These are phyloP conservation scores for Porites divaricata DNA, from an alignment of 92 coral and sea anemone species.

Conservation along the genomic window DNA sequence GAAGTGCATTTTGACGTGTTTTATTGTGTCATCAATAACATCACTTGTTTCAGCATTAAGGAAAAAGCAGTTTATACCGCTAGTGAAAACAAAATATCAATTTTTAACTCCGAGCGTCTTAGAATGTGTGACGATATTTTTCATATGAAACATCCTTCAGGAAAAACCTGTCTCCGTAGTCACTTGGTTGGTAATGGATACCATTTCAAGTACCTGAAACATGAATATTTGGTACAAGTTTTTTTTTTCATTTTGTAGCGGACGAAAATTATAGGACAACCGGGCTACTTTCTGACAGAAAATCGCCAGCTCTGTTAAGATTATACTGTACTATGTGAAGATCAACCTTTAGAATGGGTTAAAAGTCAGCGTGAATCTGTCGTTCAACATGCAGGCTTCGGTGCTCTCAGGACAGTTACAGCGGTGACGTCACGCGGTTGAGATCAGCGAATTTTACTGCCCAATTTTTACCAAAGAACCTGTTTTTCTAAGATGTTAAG, in stretches of 20 bases:
- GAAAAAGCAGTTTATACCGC: background rate
- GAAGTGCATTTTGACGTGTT: background rate
- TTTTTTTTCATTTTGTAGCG: too few species aligned
- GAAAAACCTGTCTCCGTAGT: background rate
- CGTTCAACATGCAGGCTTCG: too few species aligned
- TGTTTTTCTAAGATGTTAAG: background rate
- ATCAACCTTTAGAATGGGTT: too few species aligned
- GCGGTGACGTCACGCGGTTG: background rate
- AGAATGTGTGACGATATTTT: background rate
- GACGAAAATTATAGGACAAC: too few species aligned
- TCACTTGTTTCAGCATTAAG: background rate
- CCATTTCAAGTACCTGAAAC: slow-evolving; percentile 1
- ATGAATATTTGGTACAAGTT: too few species aligned
- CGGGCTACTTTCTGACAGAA: too few species aligned
- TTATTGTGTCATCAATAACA: too few species aligned
- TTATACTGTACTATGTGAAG: too few species aligned
- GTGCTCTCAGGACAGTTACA: background rate
- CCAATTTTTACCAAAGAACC: background rate
- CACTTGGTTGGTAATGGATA: background rate
- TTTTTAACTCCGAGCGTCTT: background rate
- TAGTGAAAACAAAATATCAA: background rate
- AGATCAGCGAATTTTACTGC: background rate
- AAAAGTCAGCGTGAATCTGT: too few species aligned
- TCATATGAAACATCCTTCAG: slow-evolving; percentile 16
- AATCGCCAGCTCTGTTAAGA: too few species aligned